A percentile compares a stretch with the other conserved stretches of the same genome.
phyloP scores from a whole-genome alignment of 1,140 invertebrate genomes.

The Pectinophora gossypiella region DNA sequence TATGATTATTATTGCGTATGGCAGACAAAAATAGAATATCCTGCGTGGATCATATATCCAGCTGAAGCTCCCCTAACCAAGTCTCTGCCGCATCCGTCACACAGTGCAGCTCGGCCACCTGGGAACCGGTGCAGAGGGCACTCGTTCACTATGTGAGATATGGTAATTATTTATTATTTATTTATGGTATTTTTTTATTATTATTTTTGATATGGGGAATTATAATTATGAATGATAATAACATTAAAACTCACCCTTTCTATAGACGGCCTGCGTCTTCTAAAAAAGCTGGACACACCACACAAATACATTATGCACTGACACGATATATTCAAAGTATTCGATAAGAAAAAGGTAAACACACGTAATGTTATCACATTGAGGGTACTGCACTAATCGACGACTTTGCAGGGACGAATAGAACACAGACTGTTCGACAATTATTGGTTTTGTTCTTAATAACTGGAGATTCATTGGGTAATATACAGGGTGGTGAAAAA shows the following conservation, averaged over 20 bases:
- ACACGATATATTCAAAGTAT: not conserved
- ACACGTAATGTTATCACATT: constrained; percentile 7
- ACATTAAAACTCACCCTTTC: constrained; percentile 44
- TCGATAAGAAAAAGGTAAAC: not conserved
- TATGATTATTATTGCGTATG: too few relatives aligned
- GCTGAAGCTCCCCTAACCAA: too few relatives aligned
- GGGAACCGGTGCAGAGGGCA: too few relatives aligned
- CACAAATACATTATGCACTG: constrained; percentile 44
- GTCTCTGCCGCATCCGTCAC: too few relatives aligned
- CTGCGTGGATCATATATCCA: too few relatives aligned
- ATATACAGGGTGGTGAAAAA: not conserved
- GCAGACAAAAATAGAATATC: too few relatives aligned
- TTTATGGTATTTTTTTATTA: too few relatives aligned
- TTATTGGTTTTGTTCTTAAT: not conserved
- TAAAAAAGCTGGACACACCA: constrained; percentile 49
- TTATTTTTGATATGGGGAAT: too few relatives aligned
- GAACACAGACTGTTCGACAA: not conserved
- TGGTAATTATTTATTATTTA: too few relatives aligned
- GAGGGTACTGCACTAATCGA: constrained; percentile 14
- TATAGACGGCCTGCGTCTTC: constrained; percentile 27
- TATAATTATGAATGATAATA: too few relatives aligned
- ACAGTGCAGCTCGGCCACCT: too few relatives aligned
- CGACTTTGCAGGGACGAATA: constrained; percentile 6
- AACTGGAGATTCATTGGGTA: not conserved
- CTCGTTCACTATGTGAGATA: too few relatives aligned